Evolutionary conservation across 92 coral and sea anemone species (phyloP).

Genomic region (Diadumene lineata): DNA sequence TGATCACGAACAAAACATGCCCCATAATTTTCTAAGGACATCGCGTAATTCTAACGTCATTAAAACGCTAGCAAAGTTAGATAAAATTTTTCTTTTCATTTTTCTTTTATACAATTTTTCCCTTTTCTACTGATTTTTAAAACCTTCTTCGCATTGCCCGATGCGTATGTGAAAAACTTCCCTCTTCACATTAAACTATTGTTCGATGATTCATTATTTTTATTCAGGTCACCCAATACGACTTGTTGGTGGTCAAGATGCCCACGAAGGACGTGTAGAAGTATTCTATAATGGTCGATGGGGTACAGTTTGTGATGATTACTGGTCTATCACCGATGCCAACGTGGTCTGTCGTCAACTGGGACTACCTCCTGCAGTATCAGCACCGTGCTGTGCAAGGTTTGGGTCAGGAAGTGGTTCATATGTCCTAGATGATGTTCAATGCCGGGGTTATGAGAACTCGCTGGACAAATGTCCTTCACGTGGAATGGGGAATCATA

Average conservation of each 20-base stretch:
- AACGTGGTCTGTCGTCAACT: constrained; percentile 39
- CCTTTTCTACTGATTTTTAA: too few relatives aligned
- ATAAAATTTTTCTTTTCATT: too few relatives aligned
- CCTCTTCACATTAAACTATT: too few relatives aligned
- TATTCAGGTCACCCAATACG: too few relatives aligned
- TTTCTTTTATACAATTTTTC: too few relatives aligned
- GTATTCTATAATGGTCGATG: constrained; percentile 31
- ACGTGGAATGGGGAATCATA: constrained; percentile 22
- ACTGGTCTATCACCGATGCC: constrained; percentile 34
- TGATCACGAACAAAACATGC: too few relatives aligned
- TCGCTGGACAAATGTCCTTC: constrained; percentile 19
- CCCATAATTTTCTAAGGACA: too few relatives aligned
- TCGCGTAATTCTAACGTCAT: too few relatives aligned
- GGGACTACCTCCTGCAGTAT: constrained; percentile 25
- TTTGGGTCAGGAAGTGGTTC: constrained; percentile 36
- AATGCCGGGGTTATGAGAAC: constrained; percentile 25
- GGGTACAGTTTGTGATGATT: constrained; percentile 49
- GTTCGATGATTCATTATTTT: too few relatives aligned
- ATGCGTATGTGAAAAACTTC: too few relatives aligned
- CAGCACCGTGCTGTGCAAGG: constrained; percentile 36
- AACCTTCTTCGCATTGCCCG: too few relatives aligned
- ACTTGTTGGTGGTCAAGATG: not conserved
- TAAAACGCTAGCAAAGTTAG: too few relatives aligned
- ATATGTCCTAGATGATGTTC: constrained; percentile 27
- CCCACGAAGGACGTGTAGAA: constrained; percentile 43